A percentile compares a stretch with the other conserved stretches of the same genome.
Evolutionary conservation across 2,888 invertebrate genomes (phyloP).

Genomic region (Hydroisotoma schaefferi): DNA sequence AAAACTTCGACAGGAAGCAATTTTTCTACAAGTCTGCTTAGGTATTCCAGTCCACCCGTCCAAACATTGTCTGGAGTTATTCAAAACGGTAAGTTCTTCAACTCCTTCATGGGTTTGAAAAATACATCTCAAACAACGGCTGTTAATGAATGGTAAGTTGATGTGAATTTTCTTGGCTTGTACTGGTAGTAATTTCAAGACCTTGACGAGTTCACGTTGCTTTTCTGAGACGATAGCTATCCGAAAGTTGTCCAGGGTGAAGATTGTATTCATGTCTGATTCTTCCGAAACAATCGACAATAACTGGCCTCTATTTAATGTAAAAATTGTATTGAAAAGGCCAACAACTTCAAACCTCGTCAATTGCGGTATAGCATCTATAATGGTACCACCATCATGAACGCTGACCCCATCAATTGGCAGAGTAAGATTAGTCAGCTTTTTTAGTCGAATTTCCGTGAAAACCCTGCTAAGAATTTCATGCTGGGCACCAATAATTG

Average conservation of each 20-base stretch:
- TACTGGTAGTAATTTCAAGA: constrained; percentile 14
- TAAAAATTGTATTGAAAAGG: constrained; percentile 20
- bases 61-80: constrained; percentile 16
- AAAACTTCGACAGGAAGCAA: constrained; percentile 27
- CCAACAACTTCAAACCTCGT: constrained; percentile 14
- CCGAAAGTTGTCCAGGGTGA: neutral
- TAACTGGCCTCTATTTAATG: constrained; percentile 9
- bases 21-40: constrained; percentile 17
- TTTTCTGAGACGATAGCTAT: constrained; percentile 14
- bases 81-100: constrained; percentile 14
- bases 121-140: constrained; percentile 18
- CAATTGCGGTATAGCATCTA: constrained; percentile 19
- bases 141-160: constrained; percentile 16
- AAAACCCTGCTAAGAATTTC: constrained; percentile 29
- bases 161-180: constrained; percentile 18
- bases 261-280: neutral
- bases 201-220: constrained; percentile 24
- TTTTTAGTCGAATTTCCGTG: constrained; percentile 9
- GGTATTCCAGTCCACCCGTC: constrained; percentile 35
- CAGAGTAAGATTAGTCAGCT: constrained; percentile 16
- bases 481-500: constrained; percentile 23
- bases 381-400: constrained; percentile 18
- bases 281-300: constrained; percentile 1
- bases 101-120: constrained; percentile 18
- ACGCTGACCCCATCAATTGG: constrained; percentile 29